A percentile compares a stretch with the other conserved stretches of the same genome.
phyloP scores from a whole-genome alignment of 2,113 vertebrate species.

The Daphoenositta chrysoptera region DNA sequence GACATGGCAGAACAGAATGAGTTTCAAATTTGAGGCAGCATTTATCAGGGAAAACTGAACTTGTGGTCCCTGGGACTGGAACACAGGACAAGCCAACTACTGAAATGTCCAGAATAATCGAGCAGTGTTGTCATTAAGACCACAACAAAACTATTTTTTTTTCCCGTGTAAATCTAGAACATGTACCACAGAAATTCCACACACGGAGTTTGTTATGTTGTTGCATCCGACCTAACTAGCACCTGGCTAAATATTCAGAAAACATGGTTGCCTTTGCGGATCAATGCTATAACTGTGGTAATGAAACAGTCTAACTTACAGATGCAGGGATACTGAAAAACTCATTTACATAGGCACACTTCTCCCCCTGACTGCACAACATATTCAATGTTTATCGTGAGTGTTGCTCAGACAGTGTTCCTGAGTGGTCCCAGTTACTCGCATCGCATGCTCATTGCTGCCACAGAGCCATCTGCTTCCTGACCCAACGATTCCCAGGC shows the following conservation, averaged over 20 bases:
- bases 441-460: fast-evolving
- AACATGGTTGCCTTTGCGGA: not conserved
- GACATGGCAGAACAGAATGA: not conserved
- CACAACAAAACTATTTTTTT: not conserved
- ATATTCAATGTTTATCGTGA: not conserved
- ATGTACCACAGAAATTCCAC: not conserved
- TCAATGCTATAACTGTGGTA: not conserved
- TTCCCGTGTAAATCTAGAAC: not conserved
- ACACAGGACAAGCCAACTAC: not conserved
- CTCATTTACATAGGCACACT: not conserved
- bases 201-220: not conserved
- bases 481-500: not conserved
- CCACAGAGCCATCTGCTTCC: constrained; percentile 44
- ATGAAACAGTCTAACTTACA: not conserved
- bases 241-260: not conserved
- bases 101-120: not conserved
- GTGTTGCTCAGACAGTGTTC: not conserved
- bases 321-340: not conserved
- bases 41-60: not conserved
- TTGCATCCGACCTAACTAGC: not conserved
- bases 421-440: not conserved
- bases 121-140: not conserved
- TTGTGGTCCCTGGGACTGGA: not conserved
- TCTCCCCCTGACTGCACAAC: not conserved
- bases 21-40: not conserved